Evolutionary conservation across 2,797 vertebrate species (phyloP).

Genomic region (Epinephelus coioides): DNA sequence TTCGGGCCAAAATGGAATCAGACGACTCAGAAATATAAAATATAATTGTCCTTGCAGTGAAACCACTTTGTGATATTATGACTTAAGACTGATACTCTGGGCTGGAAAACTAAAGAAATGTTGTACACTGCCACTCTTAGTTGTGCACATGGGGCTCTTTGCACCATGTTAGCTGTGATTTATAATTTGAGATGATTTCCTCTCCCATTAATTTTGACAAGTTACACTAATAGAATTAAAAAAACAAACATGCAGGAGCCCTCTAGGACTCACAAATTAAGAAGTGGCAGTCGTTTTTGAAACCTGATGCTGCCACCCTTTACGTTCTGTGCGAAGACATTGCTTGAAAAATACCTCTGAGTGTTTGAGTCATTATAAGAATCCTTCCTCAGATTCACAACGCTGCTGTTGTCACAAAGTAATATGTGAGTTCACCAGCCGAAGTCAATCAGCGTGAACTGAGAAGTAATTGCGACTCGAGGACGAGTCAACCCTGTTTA

Average conservation of each 20-base stretch:
- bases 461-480: conserved; percentile 2
- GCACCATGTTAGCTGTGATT: background rate
- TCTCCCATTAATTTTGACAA: background rate
- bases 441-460: background rate
- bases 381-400: background rate
- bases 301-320: background rate
- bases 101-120: background rate
- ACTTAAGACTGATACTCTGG: background rate
- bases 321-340: background rate
- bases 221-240: no score
- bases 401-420: background rate
- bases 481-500: background rate
- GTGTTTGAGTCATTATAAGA: background rate
- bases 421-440: background rate
- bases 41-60: background rate
- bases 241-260: background rate
- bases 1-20: conserved; percentile 24
- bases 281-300: background rate
- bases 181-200: background rate
- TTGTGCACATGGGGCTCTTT: background rate
- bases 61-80: background rate
- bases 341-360: background rate
- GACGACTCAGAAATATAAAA: conserved; percentile 16
- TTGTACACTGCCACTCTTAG: background rate
- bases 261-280: background rate